Base-by-base conservation (phyloP, 2,888 invertebrate genomes). In the Sarcophaga variegata region DNA sequence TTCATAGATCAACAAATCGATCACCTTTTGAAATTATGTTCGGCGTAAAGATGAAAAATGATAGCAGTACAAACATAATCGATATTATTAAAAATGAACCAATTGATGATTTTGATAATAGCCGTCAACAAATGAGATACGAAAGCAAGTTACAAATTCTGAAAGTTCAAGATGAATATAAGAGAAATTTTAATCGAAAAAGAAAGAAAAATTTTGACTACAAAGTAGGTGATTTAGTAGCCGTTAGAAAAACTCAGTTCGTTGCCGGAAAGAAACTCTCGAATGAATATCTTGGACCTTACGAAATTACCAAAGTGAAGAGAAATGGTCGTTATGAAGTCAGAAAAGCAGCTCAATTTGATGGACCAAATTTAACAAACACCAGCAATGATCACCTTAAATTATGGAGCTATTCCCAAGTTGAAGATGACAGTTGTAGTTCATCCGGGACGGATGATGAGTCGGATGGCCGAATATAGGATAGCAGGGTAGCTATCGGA, bases 281-380 rank as follows among this genome's bases (percentile, higher is more conserved):
- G 11, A 89, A 77, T 37, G 59, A 70, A 20, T 89, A 70, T 66
- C 63, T 86, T 14, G 88, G 89, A 11, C 88, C 88, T 25, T 89
- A 89, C 71, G 82, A 87, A 59, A 66, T 89, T 11, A 81, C 59
- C 0, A 88, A 88, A 20, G 71, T 88, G 3, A 89, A 89, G 47
- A 64, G 81, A 2, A 82, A 86, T 60, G 82, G 84, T 0, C 66
- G 83, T n/a, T 84, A 85, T 20, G 81, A 88, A 0, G 86, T 87
- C 0, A 37, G 72, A 27, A 88, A 85, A 72, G 83, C 85, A 22
- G 83, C 87, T 11, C 76, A 78, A 11, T 71, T 85, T 47, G 85
- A 87, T n/a, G 87, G 85, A 2, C 85, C 87, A 27, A 83, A 79
- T 47, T 63, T 27, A 49, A 70, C 70, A 20, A 71, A 20, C 17